Percentiles rank a stretch among this genome's conserved stretches.
Evolutionary conservation across 2,797 vertebrate genomes (phyloP).

Genomic region (Labroides dimidiatus): DNA sequence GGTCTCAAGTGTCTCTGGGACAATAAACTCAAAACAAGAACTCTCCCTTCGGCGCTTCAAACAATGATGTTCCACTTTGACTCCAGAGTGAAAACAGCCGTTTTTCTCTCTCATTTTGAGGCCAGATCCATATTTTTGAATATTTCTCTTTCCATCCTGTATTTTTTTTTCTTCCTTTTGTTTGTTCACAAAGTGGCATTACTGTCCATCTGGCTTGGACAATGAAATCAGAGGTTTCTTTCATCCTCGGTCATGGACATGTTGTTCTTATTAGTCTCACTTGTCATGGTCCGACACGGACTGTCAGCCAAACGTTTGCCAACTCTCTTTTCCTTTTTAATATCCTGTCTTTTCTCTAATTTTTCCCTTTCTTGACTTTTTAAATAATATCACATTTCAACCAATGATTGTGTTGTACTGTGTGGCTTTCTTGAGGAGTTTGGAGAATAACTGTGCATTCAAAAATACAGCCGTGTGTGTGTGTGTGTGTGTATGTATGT

Average conservation of each 20-base stretch:
- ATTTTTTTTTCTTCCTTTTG: constrained; percentile 25
- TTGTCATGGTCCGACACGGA: constrained; percentile 71
- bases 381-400: constrained; percentile 54
- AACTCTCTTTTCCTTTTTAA: constrained; percentile 60
- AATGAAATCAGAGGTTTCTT: constrained; percentile 69
- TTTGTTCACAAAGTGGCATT: constrained; percentile 60
- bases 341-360: constrained; percentile 46
- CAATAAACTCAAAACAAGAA: constrained; percentile 11
- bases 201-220: constrained; percentile 63
- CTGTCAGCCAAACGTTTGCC: constrained; percentile 61
- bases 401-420: constrained; percentile 15
- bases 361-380: constrained; percentile 39
- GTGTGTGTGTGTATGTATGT: constrained; percentile 27
- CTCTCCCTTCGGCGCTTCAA: neutral
- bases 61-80: constrained; percentile 7
- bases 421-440: constrained; percentile 29
- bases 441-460: constrained; percentile 15
- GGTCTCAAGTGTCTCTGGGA: neutral
- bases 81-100: constrained; percentile 10
- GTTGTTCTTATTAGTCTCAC: constrained; percentile 84
- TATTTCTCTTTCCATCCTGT: constrained; percentile 39
- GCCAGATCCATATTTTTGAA: constrained; percentile 25
- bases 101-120: constrained; percentile 5
- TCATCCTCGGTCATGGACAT: constrained; percentile 79
- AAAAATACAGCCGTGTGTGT: constrained; percentile 13